Percentiles rank a stretch among this genome's conserved stretches.
These are phyloP conservation scores for Macaria notata DNA, from an alignment of 2,888 invertebrate species.

Conservation along the genomic window DNA sequence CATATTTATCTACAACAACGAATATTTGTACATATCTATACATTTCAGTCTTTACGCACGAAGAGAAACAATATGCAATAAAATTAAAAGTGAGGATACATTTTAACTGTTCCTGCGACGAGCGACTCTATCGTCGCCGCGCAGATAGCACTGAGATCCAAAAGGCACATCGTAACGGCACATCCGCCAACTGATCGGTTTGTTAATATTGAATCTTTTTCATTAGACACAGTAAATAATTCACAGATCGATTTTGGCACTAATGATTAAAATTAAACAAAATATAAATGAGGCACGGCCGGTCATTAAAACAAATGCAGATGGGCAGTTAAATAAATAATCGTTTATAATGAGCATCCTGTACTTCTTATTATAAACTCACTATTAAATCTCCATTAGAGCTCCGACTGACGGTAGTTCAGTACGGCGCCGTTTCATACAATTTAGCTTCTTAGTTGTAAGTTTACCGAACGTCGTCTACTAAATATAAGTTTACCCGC, in stretches of 20 bases:
- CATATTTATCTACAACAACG: constrained; percentile 60
- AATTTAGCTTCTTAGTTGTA: constrained; percentile 32
- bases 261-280: constrained; percentile 17
- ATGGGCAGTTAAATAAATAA: constrained; percentile 49
- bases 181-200: constrained; percentile 39
- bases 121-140: constrained; percentile 50
- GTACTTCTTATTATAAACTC: constrained; percentile 52
- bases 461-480: constrained; percentile 31
- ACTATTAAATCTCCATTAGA: constrained; percentile 38
- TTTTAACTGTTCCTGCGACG: constrained; percentile 34
- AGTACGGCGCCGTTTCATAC: constrained; percentile 32
- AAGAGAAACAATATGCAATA: constrained; percentile 48
- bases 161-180: constrained; percentile 69
- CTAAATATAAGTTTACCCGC: constrained; percentile 44
- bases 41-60: constrained; percentile 66
- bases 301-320: constrained; percentile 39
- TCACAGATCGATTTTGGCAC: constrained; percentile 36
- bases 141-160: constrained; percentile 45
- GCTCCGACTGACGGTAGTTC: constrained; percentile 29
- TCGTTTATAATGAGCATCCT: constrained; percentile 74
- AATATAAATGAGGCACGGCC: constrained; percentile 13
- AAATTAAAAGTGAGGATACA: constrained; percentile 38
- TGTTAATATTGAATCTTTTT: constrained; percentile 17
- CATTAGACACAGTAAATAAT: constrained; percentile 21
- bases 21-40: constrained; percentile 63